Base-by-base conservation (phyloP, 2,888 invertebrate genomes). In the Platycheirus albimanus region DNA sequence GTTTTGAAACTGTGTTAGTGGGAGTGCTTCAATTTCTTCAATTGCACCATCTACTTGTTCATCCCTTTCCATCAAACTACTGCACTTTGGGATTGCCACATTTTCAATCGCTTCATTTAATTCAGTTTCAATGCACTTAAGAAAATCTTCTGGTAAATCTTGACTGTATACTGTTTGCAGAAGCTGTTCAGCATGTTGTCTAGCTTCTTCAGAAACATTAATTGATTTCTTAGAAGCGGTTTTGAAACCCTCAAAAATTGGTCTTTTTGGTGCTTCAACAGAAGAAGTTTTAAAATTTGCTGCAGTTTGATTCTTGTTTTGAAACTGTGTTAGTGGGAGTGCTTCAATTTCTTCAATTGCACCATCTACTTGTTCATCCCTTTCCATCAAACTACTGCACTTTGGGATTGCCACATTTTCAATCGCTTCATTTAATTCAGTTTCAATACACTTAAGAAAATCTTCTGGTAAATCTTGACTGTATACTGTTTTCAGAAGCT, bases 221-320 rank as follows among this genome's bases (percentile, higher is more conserved):
- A 86, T 80, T 13, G 75, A 10, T 58, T 86, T 87, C 1, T 75
- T 84, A 0, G 86, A 86, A 5, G 87, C 87, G 2, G 86, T 86
- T 20, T 79, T 80, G 76, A 87, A 87, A 0, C 85, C 87, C 1
- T 33, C 45, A 47, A 20, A 7, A 24, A 38, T 8, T 10, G 13
- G 7, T 8, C 5, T 13, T 1, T 38, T 56, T n/a, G n/a, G n/a
- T 20, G 10, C 13, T 38, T 33, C 0, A 19, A 20, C 15, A 17
- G 17, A 2, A 11, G 15, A 15, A 30, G 10, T 1, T 11, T 36
- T 6, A 36, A 11, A 2, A 11, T 11, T 2, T 15, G 15, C 1
- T 17, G 5, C 1, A 13, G n/a, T n/a, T n/a, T n/a, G n/a, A n/a
- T n/a, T n/a, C n/a, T n/a, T n/a, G n/a, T n/a, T n/a, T 4, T 36